Conservation (phyloP, 2,888 invertebrate species). For the Agrypnus murinus region DNA sequence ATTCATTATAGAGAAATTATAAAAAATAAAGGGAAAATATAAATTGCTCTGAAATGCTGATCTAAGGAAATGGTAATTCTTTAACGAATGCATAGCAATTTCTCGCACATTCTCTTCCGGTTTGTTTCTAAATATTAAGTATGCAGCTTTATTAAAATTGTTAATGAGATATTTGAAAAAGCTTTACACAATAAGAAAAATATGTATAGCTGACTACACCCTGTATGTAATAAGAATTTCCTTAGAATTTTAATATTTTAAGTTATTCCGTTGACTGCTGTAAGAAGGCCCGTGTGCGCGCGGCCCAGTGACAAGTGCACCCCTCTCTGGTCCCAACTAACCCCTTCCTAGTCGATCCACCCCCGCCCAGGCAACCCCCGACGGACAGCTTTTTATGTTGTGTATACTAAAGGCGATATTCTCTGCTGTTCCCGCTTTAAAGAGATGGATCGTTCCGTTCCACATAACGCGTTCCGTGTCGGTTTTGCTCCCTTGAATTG, state of each 20-base stretch:
- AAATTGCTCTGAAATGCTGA: too few species aligned
- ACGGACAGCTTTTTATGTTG: slow-evolving; percentile 71
- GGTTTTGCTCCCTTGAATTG: background rate
- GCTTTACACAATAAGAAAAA: too few species aligned
- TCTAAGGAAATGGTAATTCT: too few species aligned
- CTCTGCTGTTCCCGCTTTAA: slow-evolving; percentile 83
- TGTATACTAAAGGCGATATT: slow-evolving; percentile 69
- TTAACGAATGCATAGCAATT: too few species aligned
- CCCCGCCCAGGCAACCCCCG: slow-evolving; percentile 65
- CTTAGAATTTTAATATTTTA: slow-evolving; percentile 49
- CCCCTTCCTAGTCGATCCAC: slow-evolving; percentile 58
- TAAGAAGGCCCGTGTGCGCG: slow-evolving; percentile 53
- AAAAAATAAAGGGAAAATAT: too few species aligned
- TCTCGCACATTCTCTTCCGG: too few species aligned
- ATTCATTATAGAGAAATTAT: too few species aligned
- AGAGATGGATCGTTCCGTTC: slow-evolving; percentile 67
- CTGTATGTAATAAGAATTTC: slow-evolving; percentile 28
- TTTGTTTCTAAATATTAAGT: too few species aligned
- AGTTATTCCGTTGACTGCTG: slow-evolving; percentile 42
- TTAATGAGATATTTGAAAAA: too few species aligned
- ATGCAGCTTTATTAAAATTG: too few species aligned
- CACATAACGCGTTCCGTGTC: background rate
- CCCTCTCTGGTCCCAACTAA: slow-evolving; percentile 59
- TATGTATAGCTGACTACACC: too few species aligned
- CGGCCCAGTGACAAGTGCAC: slow-evolving; percentile 66